Conservation (phyloP, 2,797 vertebrate species). For the Chelmon rostratus region DNA sequence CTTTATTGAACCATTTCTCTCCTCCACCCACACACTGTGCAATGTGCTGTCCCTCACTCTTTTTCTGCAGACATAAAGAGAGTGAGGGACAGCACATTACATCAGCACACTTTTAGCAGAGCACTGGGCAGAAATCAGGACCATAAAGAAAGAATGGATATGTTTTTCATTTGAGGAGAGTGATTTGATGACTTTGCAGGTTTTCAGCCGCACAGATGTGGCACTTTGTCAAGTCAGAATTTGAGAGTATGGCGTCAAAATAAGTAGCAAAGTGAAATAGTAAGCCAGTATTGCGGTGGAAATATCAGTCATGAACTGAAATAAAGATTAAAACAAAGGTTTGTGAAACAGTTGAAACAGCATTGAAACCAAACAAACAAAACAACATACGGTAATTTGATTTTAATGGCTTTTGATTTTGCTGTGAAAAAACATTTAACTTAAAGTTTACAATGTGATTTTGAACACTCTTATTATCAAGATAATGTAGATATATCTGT, state of each 20-base stretch:
- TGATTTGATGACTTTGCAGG: constrained; percentile 6
- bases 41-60: constrained; percentile 65
- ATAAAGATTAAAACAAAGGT: background rate
- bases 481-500: background rate
- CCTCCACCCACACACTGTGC: constrained; percentile 69
- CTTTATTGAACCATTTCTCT: constrained; percentile 55
- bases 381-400: background rate
- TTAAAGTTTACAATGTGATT: background rate
- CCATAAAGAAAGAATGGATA: constrained; percentile 15
- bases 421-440: background rate
- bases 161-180: constrained; percentile 32
- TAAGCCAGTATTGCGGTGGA: background rate
- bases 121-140: constrained; percentile 31
- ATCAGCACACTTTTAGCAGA: constrained; percentile 66
- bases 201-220: background rate
- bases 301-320: background rate
- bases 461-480: background rate
- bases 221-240: background rate
- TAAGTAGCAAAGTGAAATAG: background rate
- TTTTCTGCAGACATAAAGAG: constrained; percentile 64
- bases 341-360: background rate
- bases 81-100: constrained; percentile 52
- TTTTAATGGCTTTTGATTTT: background rate
- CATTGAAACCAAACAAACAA: background rate
- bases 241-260: background rate